phyloP scores from a whole-genome alignment of 2,113 vertebrate genomes.

The Ranitomeya imitator region DNA sequence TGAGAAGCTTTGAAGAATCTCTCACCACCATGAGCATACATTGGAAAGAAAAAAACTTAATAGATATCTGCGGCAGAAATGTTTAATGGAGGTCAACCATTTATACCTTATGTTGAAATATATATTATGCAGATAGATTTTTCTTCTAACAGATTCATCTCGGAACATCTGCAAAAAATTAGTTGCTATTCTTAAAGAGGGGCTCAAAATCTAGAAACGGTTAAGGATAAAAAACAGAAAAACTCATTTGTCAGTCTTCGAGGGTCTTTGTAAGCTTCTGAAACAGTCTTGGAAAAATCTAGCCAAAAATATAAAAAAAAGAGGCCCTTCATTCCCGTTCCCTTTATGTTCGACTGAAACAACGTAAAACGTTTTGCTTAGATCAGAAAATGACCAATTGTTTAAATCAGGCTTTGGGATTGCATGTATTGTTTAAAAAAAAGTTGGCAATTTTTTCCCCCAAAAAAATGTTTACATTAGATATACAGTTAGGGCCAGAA shows the following conservation, averaged over 20 bases:
- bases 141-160: not conserved
- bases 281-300: not conserved
- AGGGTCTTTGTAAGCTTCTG: not conserved
- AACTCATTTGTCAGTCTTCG: not conserved
- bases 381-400: too few relatives aligned
- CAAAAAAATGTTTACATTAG: too few relatives aligned
- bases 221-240: not conserved
- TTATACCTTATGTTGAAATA: not conserved
- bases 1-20: slow-evolving; percentile 24
- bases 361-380: not conserved
- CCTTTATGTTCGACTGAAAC: not conserved
- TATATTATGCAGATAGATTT: not conserved
- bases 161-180: not conserved
- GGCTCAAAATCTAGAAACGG: not conserved
- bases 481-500: too few relatives aligned
- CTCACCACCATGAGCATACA: not conserved
- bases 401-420: too few relatives aligned
- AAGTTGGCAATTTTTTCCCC: too few relatives aligned
- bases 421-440: too few relatives aligned
- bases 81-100: not conserved
- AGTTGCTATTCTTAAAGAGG: not conserved
- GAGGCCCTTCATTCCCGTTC: not conserved
- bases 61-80: not conserved
- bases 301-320: not conserved
- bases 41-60: not conserved